These are phyloP conservation scores for Erebia ligea DNA, from an alignment of 2,888 invertebrate species.

Conservation along the genomic window DNA sequence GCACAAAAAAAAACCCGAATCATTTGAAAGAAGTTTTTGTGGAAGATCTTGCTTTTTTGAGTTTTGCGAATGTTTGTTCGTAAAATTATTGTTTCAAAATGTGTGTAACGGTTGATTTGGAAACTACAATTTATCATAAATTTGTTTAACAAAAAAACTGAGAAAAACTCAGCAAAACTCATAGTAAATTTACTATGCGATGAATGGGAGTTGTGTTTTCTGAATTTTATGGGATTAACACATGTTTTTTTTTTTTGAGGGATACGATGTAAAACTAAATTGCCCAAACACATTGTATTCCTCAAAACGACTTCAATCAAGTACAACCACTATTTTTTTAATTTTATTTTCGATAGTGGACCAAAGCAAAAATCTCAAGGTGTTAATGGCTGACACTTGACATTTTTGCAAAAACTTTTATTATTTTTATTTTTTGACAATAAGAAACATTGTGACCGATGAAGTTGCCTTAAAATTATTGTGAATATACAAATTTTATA, in stretches of 20 bases:
- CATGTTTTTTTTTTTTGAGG: constrained; percentile 25
- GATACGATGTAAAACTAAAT: constrained; percentile 40
- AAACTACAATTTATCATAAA: too few species aligned
- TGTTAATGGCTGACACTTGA: constrained; percentile 77
- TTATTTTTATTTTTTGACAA: constrained; percentile 22
- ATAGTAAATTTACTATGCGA: not conserved
- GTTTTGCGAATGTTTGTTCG: not conserved
- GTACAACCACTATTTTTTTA: not conserved
- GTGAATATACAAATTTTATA: constrained; percentile 63
- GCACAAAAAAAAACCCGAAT: not conserved
- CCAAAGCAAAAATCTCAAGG: constrained; percentile 72
- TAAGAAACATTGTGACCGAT: constrained; percentile 44
- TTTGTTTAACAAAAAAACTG: not conserved
- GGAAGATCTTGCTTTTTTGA: not conserved
- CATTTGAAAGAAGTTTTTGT: not conserved
- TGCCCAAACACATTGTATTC: constrained; percentile 47
- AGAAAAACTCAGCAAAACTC: not conserved
- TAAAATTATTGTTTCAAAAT: not conserved
- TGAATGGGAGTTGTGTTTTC: not conserved
- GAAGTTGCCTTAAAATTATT: constrained; percentile 68
- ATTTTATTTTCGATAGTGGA: constrained; percentile 33
- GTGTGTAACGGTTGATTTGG: not conserved
- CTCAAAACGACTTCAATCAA: constrained; percentile 32
- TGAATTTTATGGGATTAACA: constrained; percentile 19
- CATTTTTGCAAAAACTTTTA: constrained; percentile 62